Base-by-base conservation (phyloP, 2,888 invertebrate species). In the Nomada goodeniana region DNA sequence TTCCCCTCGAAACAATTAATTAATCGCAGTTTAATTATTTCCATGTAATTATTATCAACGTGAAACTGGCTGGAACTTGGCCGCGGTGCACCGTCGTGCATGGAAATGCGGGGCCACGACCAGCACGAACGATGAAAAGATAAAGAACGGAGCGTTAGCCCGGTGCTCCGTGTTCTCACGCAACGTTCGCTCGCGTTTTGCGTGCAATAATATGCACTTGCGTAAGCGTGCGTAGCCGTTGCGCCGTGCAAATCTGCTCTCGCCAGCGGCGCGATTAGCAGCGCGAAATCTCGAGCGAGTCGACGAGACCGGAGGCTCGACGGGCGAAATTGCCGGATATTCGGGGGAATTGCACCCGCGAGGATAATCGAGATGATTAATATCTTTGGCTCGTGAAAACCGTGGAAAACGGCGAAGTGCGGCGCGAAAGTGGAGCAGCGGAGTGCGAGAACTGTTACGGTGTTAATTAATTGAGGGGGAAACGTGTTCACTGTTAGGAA, bases 161-260 rank as follows among this genome's bases (percentile, higher is more conserved):
- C 2, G 36, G 67, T 67, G 42, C 36, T 5, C 59, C 23, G 18
- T 13, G 50, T 76, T 80, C 77, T 80, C 79, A 79, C 52, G 59
- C 79, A 15, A 1, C 29, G n/a, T 11, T 47, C 47, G 47, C 47
- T 10, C 47, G 47, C 47, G 61, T n/a, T 15, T 47, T 4, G 47
- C 47, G 61, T 15, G 78, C 52, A 69, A 73, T 50, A 36, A 20
- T 57, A 61, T 64, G 68, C 80, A 60, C 72, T 81, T 69, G 68
- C 80, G 68, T 68, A 78, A 73, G 68, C 47, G 76, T 52, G 63
- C 47, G 76, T 44, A 36, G 26, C 26, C 52, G 64, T 67, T 77
- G 70, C 61, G 44, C 61, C 71, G 76, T 26, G 68, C 23, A 76
- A 68, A 79, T 79, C 67, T 61, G 53, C 50, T 47, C 50, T 47